These are phyloP conservation scores for Oncorhynchus keta DNA, from an alignment of 2,113 vertebrate species.

Conservation along the genomic window DNA sequence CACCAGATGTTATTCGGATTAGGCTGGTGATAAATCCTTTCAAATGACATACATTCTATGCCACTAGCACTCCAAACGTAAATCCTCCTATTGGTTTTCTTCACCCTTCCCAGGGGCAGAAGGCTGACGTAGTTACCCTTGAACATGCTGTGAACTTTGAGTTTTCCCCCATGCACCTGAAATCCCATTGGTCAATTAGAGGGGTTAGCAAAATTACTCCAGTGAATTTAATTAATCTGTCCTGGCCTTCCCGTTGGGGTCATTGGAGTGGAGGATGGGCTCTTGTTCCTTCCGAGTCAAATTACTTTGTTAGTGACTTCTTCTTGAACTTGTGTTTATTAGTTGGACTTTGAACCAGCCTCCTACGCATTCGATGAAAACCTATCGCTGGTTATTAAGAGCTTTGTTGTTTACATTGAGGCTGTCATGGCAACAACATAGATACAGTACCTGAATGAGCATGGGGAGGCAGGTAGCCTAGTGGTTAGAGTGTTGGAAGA, in stretches of 20 bases:
- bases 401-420: conserved; percentile 16
- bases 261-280: not conserved
- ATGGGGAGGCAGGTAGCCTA: no score
- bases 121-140: not conserved
- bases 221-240: not conserved
- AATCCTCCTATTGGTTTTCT: no score
- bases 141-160: not conserved
- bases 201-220: not conserved
- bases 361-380: conserved; percentile 59
- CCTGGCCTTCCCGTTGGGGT: not conserved
- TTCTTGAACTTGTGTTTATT: conserved; percentile 12
- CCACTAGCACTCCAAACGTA: no score
- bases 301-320: not conserved
- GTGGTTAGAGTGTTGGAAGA: no score
- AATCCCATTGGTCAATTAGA: not conserved
- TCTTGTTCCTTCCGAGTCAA: not conserved
- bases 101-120: no score
- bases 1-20: no score
- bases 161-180: not conserved
- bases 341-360: conserved; percentile 59
- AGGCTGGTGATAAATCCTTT: not conserved
- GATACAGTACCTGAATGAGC: conserved; percentile 7
- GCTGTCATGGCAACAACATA: conserved; percentile 41
- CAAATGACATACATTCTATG: not conserved
- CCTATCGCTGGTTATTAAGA: conserved; percentile 14